Evolutionary conservation across 2,113 vertebrate species (phyloP).

Genomic region (Sigmodon hispidus): DNA sequence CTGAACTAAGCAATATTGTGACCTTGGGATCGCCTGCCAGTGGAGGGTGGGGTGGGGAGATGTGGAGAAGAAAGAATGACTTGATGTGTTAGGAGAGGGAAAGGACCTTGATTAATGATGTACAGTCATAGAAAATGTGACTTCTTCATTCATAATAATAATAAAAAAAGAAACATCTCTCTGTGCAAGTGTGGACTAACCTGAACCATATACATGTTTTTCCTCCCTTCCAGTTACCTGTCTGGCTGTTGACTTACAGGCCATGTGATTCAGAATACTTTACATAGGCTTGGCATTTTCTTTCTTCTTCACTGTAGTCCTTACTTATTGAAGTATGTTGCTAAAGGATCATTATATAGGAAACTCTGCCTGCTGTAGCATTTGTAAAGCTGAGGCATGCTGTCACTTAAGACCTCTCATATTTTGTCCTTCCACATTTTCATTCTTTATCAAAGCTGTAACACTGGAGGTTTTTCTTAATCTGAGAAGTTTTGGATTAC

Average conservation of each 20-base stretch:
- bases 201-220: not conserved
- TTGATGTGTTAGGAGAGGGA: no score
- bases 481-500: not conserved
- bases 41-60: no score
- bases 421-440: not conserved
- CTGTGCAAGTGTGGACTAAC: not conserved
- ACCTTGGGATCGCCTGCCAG: no score
- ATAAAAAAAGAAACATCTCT: not conserved
- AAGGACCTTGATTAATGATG: no score
- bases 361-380: not conserved
- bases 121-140: no score
- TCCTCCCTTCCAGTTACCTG: not conserved
- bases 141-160: no score
- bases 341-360: not conserved
- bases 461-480: not conserved
- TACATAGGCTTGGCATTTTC: not conserved
- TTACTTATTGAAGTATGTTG: not conserved
- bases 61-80: no score
- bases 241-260: not conserved
- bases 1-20: no score
- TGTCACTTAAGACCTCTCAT: not conserved
- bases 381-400: not conserved
- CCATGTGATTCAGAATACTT: not conserved
- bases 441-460: not conserved
- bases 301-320: not conserved